Evolutionary conservation across 2,113 vertebrate species (phyloP).

Genomic region (Noctilio leporinus): DNA sequence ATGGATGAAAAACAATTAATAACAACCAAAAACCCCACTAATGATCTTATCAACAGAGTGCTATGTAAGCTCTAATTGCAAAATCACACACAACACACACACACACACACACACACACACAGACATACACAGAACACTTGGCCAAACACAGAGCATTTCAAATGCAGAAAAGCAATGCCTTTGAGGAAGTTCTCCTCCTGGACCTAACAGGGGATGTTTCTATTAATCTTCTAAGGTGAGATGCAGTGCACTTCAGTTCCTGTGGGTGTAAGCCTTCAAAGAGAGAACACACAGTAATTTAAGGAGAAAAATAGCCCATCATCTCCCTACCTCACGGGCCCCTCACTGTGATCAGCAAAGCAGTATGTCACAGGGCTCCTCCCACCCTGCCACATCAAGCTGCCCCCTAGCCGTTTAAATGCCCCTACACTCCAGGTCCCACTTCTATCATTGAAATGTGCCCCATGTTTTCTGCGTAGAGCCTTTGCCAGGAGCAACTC

Average conservation of each 20-base stretch:
- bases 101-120: conserved; percentile 5
- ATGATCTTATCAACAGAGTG: conserved; percentile 55
- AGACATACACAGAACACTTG: background rate
- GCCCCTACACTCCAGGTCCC: background rate
- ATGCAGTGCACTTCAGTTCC: background rate
- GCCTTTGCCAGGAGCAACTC: background rate
- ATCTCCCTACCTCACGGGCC: background rate
- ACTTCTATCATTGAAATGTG: background rate
- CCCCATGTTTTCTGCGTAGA: background rate
- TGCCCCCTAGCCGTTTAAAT: background rate
- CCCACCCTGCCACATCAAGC: background rate
- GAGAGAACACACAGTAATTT: background rate
- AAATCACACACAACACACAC: background rate
- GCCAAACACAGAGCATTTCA: background rate
- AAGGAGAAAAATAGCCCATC: background rate
- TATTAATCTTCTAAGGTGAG: conserved; percentile 2
- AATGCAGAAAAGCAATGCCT: background rate
- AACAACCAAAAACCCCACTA: conserved; percentile 57
- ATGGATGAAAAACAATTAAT: conserved; percentile 69
- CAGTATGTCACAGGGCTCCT: background rate
- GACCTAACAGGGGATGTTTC: background rate
- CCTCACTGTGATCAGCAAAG: background rate
- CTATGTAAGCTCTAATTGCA: background rate
- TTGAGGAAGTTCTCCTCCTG: background rate
- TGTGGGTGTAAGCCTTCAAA: background rate